Evolutionary conservation across 2,113 vertebrate genomes (phyloP).

Genomic region (Ochotona curzoniae): DNA sequence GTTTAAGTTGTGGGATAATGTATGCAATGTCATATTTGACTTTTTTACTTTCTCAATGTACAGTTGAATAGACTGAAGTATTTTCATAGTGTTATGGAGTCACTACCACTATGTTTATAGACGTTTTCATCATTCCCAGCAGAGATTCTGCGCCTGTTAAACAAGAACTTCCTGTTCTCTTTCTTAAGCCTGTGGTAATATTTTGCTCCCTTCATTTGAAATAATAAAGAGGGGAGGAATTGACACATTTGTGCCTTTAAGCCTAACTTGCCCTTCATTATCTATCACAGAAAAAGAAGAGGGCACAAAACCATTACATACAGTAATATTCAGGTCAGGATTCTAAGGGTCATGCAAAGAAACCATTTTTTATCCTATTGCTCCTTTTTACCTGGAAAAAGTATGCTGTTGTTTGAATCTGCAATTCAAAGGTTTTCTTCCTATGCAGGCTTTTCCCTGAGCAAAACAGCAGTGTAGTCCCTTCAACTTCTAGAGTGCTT

Average conservation of each 20-base stretch:
- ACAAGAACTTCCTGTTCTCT: neutral
- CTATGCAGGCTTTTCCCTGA: neutral
- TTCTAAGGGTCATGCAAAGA: neutral
- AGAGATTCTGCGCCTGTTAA: neutral
- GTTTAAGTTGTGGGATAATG: slow-evolving; percentile 24
- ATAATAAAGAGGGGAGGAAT: neutral
- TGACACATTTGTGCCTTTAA: neutral
- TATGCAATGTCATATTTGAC: neutral
- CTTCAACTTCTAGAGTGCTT: neutral
- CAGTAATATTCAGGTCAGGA: neutral
- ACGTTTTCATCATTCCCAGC: neutral
- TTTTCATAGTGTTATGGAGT: neutral
- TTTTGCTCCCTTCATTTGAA: neutral
- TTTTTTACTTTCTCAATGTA: neutral
- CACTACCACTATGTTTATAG: neutral
- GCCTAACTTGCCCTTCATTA: neutral
- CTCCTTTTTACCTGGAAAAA: neutral
- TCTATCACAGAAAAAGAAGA: neutral
- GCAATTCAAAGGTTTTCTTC: neutral
- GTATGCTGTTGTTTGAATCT: neutral
- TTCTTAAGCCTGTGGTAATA: neutral
- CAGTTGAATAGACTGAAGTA: neutral
- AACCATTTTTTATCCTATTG: neutral
- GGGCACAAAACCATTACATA: neutral
- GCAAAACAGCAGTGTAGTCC: neutral